phyloP scores from a whole-genome alignment of 2,888 invertebrate species.

The Sipha maydis region DNA sequence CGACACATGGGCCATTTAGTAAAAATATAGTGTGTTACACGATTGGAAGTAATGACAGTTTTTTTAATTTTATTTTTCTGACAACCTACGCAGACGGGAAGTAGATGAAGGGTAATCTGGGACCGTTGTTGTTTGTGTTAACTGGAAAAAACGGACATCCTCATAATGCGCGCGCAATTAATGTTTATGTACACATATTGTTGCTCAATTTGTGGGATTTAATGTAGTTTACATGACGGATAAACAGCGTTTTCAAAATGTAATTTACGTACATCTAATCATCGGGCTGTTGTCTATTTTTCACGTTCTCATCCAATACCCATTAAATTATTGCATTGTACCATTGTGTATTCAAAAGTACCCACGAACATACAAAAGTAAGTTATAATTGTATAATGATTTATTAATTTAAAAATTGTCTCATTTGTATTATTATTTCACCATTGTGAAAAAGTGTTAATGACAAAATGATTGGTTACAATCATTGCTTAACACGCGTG shows the following conservation, averaged over 20 bases:
- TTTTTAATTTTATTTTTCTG: constrained; percentile 7
- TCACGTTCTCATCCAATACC: not conserved
- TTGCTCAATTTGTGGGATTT: constrained; percentile 54
- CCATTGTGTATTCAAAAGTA: not conserved
- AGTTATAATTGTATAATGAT: not conserved
- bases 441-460: not conserved
- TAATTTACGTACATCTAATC: not conserved
- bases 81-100: constrained; percentile 41
- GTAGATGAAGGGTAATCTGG: constrained; percentile 51
- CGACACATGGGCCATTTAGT: constrained; percentile 22
- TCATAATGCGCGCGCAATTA: constrained; percentile 52
- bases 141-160: constrained; percentile 59
- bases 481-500: not conserved
- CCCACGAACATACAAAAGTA: too few relatives aligned
- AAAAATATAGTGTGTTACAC: constrained; percentile 17
- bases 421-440: not conserved
- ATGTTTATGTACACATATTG: constrained; percentile 27
- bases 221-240: constrained; percentile 28
- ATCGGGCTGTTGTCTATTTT: not conserved
- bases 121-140: constrained; percentile 53
- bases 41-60: constrained; percentile 44
- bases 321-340: not conserved
- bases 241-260: constrained; percentile 20
- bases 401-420: constrained; percentile 1
- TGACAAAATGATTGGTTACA: not conserved